phyloP scores from a whole-genome alignment of 2,888 invertebrate genomes.

The Matsumyia berberina region DNA sequence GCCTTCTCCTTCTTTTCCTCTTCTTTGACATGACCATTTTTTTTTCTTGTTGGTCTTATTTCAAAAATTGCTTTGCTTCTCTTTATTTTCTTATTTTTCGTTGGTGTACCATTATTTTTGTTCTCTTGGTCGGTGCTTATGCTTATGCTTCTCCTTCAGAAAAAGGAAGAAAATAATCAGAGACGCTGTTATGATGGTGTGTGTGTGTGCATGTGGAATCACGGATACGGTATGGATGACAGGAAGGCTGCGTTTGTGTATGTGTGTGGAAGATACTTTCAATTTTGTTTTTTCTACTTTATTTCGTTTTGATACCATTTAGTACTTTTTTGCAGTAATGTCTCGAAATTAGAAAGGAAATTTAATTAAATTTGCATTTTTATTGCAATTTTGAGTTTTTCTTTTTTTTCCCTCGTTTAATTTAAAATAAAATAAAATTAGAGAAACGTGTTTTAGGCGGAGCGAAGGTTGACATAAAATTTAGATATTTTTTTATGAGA shows the following conservation, averaged over 20 bases:
- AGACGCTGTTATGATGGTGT: neutral
- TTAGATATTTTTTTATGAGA: neutral
- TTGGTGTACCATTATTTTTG: slow-evolving; percentile 47
- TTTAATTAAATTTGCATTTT: slow-evolving; percentile 71
- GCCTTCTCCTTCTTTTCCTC: slow-evolving; percentile 36
- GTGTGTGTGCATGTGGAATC: slow-evolving; percentile 23
- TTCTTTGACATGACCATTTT: slow-evolving; percentile 24
- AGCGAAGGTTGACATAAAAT: neutral
- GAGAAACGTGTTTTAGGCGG: neutral
- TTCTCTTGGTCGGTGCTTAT: slow-evolving; percentile 52
- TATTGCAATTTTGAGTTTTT: slow-evolving; percentile 25
- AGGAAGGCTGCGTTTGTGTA: slow-evolving; percentile 13
- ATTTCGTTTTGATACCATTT: slow-evolving; percentile 55
- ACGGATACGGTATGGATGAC: neutral
- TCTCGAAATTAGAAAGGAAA: slow-evolving; percentile 66
- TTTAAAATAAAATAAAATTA: slow-evolving; percentile 2
- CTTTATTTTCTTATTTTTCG: slow-evolving; percentile 59
- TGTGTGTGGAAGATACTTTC: slow-evolving; percentile 44
- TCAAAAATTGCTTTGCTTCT: slow-evolving; percentile 65
- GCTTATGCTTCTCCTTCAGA: slow-evolving; percentile 26
- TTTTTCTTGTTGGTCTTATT: slow-evolving; percentile 26
- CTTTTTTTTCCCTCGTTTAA: neutral
- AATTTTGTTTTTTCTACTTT: slow-evolving; percentile 11
- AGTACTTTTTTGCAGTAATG: slow-evolving; percentile 66
- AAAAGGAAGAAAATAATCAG: slow-evolving; percentile 48